Evolutionary conservation across 2,888 invertebrate species (phyloP).

Genomic region (Antheraea yamamai): DNA sequence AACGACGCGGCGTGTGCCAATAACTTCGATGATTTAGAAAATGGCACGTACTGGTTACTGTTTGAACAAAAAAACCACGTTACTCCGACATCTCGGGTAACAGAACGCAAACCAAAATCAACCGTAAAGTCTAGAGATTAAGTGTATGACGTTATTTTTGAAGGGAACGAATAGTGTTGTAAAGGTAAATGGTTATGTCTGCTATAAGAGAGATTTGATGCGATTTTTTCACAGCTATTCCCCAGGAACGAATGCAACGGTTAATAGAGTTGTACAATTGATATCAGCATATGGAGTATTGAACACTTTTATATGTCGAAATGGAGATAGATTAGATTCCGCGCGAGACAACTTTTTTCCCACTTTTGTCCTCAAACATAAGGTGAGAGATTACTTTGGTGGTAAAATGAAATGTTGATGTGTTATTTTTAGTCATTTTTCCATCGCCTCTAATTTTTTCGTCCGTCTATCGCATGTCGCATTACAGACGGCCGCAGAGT

Average conservation of each 20-base stretch:
- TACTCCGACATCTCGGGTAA: not conserved
- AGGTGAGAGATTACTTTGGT: too few species aligned
- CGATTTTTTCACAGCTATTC: constrained; percentile 13
- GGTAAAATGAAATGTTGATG: too few species aligned
- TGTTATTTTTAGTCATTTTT: too few species aligned
- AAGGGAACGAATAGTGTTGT: not conserved
- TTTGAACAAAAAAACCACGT: not conserved
- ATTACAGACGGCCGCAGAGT: too few species aligned
- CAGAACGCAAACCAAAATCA: not conserved
- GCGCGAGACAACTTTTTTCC: too few species aligned
- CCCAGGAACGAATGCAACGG: not conserved
- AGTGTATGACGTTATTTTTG: not conserved
- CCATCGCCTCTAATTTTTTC: too few species aligned
- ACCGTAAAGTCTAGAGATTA: not conserved
- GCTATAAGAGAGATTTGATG: constrained; percentile 6
- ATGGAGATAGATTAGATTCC: too few species aligned
- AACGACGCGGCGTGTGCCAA: constrained; percentile 7
- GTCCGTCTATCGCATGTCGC: too few species aligned
- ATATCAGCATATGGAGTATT: not conserved
- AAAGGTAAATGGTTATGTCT: not conserved
- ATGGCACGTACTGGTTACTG: constrained; percentile 1
- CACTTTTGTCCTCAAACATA: too few species aligned
- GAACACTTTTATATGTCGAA: not conserved
- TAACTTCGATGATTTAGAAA: constrained; percentile 11
- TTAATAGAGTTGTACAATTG: not conserved